phyloP scores from a whole-genome alignment of 2,113 vertebrate species.

The Charina bottae region DNA sequence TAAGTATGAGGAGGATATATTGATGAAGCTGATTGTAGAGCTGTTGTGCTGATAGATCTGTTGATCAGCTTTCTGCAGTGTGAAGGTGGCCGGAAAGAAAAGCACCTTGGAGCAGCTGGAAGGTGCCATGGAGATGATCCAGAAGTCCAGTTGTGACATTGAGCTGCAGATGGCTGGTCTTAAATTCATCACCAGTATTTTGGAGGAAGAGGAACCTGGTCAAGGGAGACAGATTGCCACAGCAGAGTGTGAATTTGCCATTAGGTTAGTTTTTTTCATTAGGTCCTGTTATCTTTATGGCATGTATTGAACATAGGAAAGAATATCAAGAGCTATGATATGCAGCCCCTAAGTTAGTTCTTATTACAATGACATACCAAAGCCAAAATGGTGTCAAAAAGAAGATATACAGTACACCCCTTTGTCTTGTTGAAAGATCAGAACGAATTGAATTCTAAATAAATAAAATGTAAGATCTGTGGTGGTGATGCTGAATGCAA shows the following conservation, averaged over 20 bases:
- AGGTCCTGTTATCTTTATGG: slow-evolving; percentile 17
- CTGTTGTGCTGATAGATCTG: slow-evolving; percentile 15
- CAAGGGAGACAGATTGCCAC: slow-evolving; percentile 20
- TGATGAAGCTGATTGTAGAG: slow-evolving; percentile 1
- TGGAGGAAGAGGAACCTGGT: slow-evolving; percentile 78
- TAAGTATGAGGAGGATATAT: neutral
- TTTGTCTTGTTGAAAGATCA: neutral
- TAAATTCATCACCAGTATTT: slow-evolving; percentile 72
- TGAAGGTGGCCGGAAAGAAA: slow-evolving; percentile 72
- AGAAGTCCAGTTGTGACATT: slow-evolving; percentile 73
- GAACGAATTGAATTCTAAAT: neutral
- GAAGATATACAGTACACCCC: neutral
- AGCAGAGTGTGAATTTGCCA: slow-evolving; percentile 26
- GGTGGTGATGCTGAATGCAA: neutral
- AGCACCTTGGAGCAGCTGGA: slow-evolving; percentile 74
- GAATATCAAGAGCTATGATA: neutral
- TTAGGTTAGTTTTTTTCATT: slow-evolving; percentile 66
- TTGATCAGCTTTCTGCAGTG: slow-evolving; percentile 73
- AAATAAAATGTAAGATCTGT: neutral
- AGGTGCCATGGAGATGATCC: slow-evolving; percentile 79
- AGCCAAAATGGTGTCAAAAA: neutral
- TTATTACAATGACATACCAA: neutral
- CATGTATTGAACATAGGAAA: neutral
- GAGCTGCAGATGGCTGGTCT: slow-evolving; percentile 79
- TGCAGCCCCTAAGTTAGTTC: neutral